These are phyloP conservation scores for Atherinosoma microstoma DNA, from an alignment of 2,797 vertebrate species.

Conservation along the genomic window DNA sequence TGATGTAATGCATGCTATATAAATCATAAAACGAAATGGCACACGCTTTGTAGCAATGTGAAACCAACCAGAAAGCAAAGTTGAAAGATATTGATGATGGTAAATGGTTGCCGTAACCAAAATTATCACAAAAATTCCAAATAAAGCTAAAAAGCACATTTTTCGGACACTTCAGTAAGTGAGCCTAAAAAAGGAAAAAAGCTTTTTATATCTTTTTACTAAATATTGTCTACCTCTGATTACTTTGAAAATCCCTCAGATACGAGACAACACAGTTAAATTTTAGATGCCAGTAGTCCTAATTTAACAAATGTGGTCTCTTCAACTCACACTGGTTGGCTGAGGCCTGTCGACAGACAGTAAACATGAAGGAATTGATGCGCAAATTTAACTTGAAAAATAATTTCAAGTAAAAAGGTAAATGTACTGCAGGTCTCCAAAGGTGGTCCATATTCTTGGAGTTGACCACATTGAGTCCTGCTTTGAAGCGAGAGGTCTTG, in stretches of 20 bases:
- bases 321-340: background rate
- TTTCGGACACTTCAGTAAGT: background rate
- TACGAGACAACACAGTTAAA: background rate
- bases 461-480: slow-evolving; percentile 56
- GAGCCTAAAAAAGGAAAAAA: slow-evolving; percentile 16
- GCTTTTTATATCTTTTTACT: background rate
- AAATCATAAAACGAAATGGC: slow-evolving; percentile 35
- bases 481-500: slow-evolving; percentile 69
- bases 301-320: slow-evolving; percentile 17
- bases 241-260: slow-evolving; percentile 14
- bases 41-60: slow-evolving; percentile 53
- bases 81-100: background rate
- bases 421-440: slow-evolving; percentile 31
- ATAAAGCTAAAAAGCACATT: slow-evolving; percentile 11
- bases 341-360: slow-evolving; percentile 10
- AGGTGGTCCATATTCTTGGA: slow-evolving; percentile 68
- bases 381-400: slow-evolving; percentile 6
- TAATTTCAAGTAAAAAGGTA: slow-evolving; percentile 13
- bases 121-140: background rate
- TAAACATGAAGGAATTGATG: background rate
- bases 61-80: slow-evolving; percentile 15
- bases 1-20: slow-evolving; percentile 52
- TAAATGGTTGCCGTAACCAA: slow-evolving; percentile 22
- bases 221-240: slow-evolving; percentile 56
- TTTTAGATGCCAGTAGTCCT: slow-evolving; percentile 17